These are phyloP conservation scores for Platysternon megacephalum DNA, from an alignment of 2,113 vertebrate genomes.

Conservation along the genomic window DNA sequence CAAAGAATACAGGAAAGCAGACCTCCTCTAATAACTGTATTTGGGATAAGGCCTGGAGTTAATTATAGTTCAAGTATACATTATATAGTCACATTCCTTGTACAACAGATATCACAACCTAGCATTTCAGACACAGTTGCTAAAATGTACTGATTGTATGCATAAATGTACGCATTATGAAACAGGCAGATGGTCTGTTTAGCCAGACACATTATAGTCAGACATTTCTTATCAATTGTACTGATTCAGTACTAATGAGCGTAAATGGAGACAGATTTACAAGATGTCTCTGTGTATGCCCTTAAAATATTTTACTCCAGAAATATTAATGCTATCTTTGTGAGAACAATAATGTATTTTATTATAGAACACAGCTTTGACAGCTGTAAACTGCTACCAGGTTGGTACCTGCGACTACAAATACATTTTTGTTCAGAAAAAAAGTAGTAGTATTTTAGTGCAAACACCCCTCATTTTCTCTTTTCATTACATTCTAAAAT, in stretches of 20 bases:
- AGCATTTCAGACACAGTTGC: slow-evolving; percentile 39
- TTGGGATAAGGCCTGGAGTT: slow-evolving; percentile 24
- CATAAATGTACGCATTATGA: slow-evolving; percentile 57
- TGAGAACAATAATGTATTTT: slow-evolving; percentile 20
- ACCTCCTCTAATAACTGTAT: background rate
- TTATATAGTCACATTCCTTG: slow-evolving; percentile 27
- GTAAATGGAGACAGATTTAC: slow-evolving; percentile 70
- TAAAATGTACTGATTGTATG: slow-evolving; percentile 48
- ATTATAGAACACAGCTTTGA: background rate
- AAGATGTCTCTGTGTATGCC: slow-evolving; percentile 50
- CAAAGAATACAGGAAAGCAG: background rate
- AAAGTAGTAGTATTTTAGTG: background rate
- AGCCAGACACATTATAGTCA: slow-evolving; percentile 74
- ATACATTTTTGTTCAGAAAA: background rate
- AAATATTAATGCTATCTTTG: slow-evolving; percentile 8
- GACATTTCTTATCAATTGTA: slow-evolving; percentile 79
- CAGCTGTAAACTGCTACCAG: slow-evolving; percentile 5
- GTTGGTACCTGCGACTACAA: background rate
- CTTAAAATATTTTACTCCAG: slow-evolving; percentile 48
- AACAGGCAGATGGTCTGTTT: slow-evolving; percentile 79
- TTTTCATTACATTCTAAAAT: slow-evolving; percentile 7
- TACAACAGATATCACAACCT: slow-evolving; percentile 55
- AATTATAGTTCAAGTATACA: slow-evolving; percentile 22
- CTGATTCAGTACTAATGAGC: slow-evolving; percentile 69
- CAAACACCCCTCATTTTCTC: background rate